Base-by-base conservation (phyloP, 1,140 invertebrate genomes). In the Periplaneta americana region DNA sequence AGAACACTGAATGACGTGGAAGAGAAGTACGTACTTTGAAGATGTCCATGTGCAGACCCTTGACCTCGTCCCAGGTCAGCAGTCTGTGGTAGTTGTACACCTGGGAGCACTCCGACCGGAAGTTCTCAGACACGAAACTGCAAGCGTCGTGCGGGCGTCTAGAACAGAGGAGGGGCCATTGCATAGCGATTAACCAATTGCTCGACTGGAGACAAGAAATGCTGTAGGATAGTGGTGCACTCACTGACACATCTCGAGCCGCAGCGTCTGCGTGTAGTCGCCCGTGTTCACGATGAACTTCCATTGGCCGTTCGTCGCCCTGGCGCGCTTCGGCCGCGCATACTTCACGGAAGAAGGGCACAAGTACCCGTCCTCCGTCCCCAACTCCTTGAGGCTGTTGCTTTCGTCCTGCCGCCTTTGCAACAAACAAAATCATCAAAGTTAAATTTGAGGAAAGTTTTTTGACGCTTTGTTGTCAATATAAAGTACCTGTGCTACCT, bases 211-310 rank as follows among this genome's bases (percentile, higher is more conserved):
- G 39, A 22, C 11, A 22, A 22, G 39, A 22, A 22, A 22, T 13
- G 39, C 11, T 13, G 39, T 13, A 22, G 39, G 13, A 34, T 34
- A 34, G 2, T 8, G 4, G n/a, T 17, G 11, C n/a, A 86, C 87
- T 87, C 85, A 96, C 95, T 93, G 91, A 89, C 96, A 97, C 85
- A 96, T 96, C 86, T 97, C 96, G 83, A 97, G 88, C 22, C 96
- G 87, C 31, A 97, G 86, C 0, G 95, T 97, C 87, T 97, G 96
- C 1, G 95, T 96, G 85, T 96, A 95, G 81, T 96, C 94, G 0
- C 93, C 95, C 1, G 95, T 95, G 83, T 97, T 97, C 74, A 97
- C 95, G 82, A 97, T 95, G 84, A 94, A 96, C 84, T 96, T 96
- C 96, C 96, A 96, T 82, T 93, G 90, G 1, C 95, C 95, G 28